Evolutionary conservation across 2,113 vertebrate genomes (phyloP).

Genomic region (Noctilio leporinus): DNA sequence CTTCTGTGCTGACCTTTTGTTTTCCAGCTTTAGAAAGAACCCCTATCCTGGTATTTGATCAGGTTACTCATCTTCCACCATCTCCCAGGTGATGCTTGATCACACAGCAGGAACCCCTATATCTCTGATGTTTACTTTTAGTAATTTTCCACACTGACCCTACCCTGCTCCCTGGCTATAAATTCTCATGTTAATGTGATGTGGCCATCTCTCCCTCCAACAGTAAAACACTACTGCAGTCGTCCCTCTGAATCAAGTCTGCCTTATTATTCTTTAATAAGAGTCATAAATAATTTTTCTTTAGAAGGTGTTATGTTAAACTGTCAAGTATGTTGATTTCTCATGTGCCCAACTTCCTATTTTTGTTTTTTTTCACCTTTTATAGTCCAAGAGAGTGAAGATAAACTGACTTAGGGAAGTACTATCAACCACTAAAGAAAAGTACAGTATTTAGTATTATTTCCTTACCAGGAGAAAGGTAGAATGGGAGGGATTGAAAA

Average conservation of each 20-base stretch:
- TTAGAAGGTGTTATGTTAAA: neutral
- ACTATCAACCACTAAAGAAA: neutral
- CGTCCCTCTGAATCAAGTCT: neutral
- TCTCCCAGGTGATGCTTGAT: neutral
- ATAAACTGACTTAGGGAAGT: neutral
- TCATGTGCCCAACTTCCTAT: neutral
- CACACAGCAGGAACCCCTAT: neutral
- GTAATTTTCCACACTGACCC: neutral
- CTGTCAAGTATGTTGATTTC: neutral
- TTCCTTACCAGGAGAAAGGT: neutral
- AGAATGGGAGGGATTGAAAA: neutral
- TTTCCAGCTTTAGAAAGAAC: neutral
- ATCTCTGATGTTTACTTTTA: neutral
- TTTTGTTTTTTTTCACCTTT: constrained; percentile 6
- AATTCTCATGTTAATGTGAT: neutral
- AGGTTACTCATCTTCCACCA: neutral
- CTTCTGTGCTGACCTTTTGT: neutral
- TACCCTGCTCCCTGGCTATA: neutral
- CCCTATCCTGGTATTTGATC: neutral
- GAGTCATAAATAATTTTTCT: neutral
- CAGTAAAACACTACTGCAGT: neutral
- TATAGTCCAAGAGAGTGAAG: neutral
- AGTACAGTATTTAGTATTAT: neutral
- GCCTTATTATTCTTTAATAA: neutral
- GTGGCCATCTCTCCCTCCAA: neutral